Evolutionary conservation across 92 coral and sea anemone species (phyloP), one percentile per base, ranked within the genome.

Genomic region (Epizoanthus stellaris): DNA sequence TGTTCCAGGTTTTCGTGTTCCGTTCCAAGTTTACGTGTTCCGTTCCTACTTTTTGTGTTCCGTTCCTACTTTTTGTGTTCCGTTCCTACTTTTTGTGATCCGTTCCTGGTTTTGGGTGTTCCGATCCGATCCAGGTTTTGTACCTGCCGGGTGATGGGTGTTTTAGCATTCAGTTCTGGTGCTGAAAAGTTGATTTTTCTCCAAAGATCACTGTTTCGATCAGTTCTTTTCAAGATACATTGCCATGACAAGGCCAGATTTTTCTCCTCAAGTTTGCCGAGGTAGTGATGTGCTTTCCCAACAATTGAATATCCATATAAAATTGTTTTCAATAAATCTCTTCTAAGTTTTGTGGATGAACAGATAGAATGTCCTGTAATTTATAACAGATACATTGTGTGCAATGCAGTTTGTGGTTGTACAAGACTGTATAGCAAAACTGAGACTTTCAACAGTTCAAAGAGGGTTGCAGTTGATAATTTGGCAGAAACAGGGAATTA

Each of bases 401-500:
- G 23, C 38, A 62, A 62, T 79, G 20, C 70, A 61, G 23, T 79
- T 42, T 63, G 70, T n/a, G 60, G 36, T 63, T 40, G 21, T 10
- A 45, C 11, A 34, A 20, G 70, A 63, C 71, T 79, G 7, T 43
- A 42, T 38, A 79, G 59, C n/a, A 49, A 72, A 19, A 72, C 38
- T 15, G 13, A 47, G 57, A 57, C 0, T 79, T 62, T 79, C 45
- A n/a, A 54, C 72, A 63, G 83, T 43, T 63, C 58, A 79, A 57
- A 63, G 82, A 76, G 61, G 70, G 40, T 63, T 79, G 47, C 15
- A 63, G 30, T 45, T 39, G 23, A 43, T 61, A 70, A 43, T 43
- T 43, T 79, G 83, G 72, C 71, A 39, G 65, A 30, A n/a, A 61
- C 39, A 79, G 64, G 5, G 65, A 54, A 30, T 30, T 57, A 47